Conservation (phyloP, 2,888 invertebrate genomes). For the Caenorhabditis sp. region DNA sequence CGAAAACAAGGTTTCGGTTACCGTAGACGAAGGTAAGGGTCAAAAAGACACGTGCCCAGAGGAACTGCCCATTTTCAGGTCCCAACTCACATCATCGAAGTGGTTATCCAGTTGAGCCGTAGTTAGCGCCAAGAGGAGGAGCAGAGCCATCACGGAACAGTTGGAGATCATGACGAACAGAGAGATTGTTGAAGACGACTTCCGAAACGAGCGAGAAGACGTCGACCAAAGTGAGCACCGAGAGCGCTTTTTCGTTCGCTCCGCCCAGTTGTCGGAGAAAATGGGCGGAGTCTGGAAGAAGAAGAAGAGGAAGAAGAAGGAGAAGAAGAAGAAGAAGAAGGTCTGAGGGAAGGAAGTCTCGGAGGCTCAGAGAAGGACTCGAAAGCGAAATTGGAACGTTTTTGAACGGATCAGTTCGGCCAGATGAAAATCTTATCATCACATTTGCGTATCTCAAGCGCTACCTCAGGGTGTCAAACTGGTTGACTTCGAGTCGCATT, state of each 20-base stretch:
- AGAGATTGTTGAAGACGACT: slow-evolving; percentile 1
- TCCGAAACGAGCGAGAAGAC: background rate
- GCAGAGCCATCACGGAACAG: slow-evolving; percentile 12
- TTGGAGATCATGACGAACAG: slow-evolving; percentile 23
- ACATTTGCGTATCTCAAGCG: too few relatives aligned
- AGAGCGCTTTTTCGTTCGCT: background rate
- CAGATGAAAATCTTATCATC: too few relatives aligned
- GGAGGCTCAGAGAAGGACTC: too few relatives aligned
- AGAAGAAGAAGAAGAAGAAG: background rate
- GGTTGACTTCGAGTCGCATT: too few relatives aligned
- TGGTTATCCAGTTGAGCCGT: slow-evolving; percentile 18
- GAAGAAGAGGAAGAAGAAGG: background rate
- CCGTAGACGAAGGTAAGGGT: too few relatives aligned
- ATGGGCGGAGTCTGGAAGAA: slow-evolving; percentile 17
- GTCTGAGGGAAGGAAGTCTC: too few relatives aligned
- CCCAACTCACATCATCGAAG: slow-evolving; percentile 40
- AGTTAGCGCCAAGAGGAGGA: slow-evolving; percentile 15
- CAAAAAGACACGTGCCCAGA: too few relatives aligned
- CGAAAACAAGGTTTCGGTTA: too few relatives aligned
- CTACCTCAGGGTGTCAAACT: too few relatives aligned
- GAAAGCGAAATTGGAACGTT: too few relatives aligned
- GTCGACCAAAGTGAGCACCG: slow-evolving; percentile 34
- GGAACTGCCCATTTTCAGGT: too few relatives aligned
- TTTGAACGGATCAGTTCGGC: too few relatives aligned
- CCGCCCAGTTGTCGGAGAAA: slow-evolving; percentile 32